Evolutionary conservation across 2,113 vertebrate genomes (phyloP).

Genomic region (Synchiropus splendidus): DNA sequence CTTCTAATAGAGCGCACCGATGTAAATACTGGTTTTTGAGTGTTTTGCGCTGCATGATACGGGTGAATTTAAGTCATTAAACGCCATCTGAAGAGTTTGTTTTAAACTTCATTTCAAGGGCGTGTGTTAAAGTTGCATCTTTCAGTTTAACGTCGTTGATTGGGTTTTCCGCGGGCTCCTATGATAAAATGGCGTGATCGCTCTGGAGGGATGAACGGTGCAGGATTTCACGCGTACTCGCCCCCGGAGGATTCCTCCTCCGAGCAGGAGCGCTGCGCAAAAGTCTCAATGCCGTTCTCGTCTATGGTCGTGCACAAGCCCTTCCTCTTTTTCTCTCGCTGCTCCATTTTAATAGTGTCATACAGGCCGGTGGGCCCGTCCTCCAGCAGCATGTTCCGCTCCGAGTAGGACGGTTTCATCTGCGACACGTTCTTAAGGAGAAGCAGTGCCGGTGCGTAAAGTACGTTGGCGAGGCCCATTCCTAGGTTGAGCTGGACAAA

Average conservation of each 20-base stretch:
- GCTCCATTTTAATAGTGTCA: slow-evolving; percentile 86
- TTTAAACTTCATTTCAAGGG: too few species aligned
- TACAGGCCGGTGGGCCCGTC: slow-evolving; percentile 90
- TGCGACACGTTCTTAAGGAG: slow-evolving; percentile 82
- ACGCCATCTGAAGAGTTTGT: too few species aligned
- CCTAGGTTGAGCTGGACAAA: slow-evolving; percentile 89
- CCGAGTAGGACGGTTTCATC: slow-evolving; percentile 86
- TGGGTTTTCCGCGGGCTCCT: too few species aligned
- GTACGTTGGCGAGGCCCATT: slow-evolving; percentile 91
- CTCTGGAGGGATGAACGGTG: too few species aligned
- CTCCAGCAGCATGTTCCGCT: slow-evolving; percentile 90
- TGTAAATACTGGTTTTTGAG: too few species aligned
- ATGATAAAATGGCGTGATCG: too few species aligned
- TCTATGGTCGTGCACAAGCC: slow-evolving; percentile 57
- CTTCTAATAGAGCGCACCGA: too few species aligned
- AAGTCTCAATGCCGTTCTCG: slow-evolving; percentile 62
- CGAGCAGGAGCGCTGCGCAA: slow-evolving; percentile 55
- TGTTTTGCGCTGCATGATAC: too few species aligned
- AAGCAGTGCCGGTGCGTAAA: slow-evolving; percentile 88
- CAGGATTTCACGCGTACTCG: slow-evolving; percentile 71
- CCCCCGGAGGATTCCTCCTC: slow-evolving; percentile 77
- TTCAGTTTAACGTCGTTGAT: slow-evolving; percentile 6
- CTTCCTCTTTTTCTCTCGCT: slow-evolving; percentile 67
- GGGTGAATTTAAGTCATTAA: too few species aligned
- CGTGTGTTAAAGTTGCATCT: too few species aligned